Evolutionary conservation across 2,113 vertebrate species (phyloP), one percentile per base, ranked within the genome.

Genomic region (Lampris incognitus): DNA sequence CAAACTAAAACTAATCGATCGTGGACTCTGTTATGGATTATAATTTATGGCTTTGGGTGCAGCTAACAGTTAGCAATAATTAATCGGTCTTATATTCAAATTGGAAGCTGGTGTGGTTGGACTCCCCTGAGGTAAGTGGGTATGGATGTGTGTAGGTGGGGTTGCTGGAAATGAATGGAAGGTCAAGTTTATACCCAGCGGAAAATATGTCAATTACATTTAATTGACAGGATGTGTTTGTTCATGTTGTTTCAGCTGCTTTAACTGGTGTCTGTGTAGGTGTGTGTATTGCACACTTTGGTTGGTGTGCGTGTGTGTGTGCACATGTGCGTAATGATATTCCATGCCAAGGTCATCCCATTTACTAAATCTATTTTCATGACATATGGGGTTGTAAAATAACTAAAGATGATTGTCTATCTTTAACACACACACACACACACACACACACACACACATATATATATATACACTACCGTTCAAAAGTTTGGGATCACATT

Each of bases 1-100:
- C 65, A 66, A 87, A 78, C 78, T 87, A 72, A 77, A 76, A 79
- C n/a, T 41, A 74, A 90, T 84, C 13, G 63, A 89, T 90, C 59
- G 70, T 1, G 0, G 79, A 50, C 61, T 55, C 51, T 51, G 11
- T 86, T 79, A 75, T 80, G 49, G 54, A 78, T 78, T 66, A 66
- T 88, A 87, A 92, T 89, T 86, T 67, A 85, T 77, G 67, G 83
- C 78, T 83, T 63, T 65, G 51, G 77, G 66, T 36, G 46, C 50
- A 58, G 63, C 67, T 64, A 66, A 37, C 66, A 69, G 76, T 85
- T 79, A 50, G 39, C 49, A 57, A 13, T 80, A 90, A 88, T 91
- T 89, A 89, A 85, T 52, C 38, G 42, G 52, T 65, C 66, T 84
- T 72, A 54, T 74, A 68, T 74, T 77, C 42, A 72, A 81, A 90